phyloP scores from a whole-genome alignment of 1,140 invertebrate genomes.

The Drosophila lowei region DNA sequence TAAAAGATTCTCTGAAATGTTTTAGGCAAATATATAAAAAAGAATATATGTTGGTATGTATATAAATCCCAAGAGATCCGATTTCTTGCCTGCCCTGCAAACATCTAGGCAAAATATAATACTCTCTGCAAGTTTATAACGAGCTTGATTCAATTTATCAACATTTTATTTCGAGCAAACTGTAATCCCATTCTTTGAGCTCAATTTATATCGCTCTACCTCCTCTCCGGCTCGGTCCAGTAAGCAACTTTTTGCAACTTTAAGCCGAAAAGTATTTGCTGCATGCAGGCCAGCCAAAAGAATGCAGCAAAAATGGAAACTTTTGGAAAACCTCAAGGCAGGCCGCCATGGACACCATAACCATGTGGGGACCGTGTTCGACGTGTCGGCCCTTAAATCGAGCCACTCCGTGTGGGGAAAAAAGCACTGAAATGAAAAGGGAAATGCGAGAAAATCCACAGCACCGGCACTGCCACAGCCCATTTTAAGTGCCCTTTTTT shows the following conservation, averaged over 20 bases:
- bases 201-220: too few species aligned
- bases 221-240: too few species aligned
- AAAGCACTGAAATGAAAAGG: slow-evolving; percentile 27
- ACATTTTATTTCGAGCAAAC: too few species aligned
- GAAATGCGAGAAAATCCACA: slow-evolving; percentile 19
- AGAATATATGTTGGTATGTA: too few species aligned
- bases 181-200: too few species aligned
- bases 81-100: too few species aligned
- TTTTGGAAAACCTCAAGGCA: slow-evolving; percentile 14
- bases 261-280: slow-evolving; percentile 10
- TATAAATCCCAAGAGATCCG: too few species aligned
- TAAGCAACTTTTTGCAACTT: background rate
- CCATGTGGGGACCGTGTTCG: background rate
- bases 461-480: background rate
- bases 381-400: slow-evolving; percentile 55
- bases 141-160: too few species aligned
- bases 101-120: too few species aligned
- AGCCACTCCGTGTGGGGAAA: slow-evolving; percentile 20
- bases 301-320: slow-evolving; percentile 12
- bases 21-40: too few species aligned
- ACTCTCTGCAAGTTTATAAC: too few species aligned
- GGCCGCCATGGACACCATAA: slow-evolving; percentile 13
- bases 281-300: background rate
- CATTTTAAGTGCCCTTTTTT: slow-evolving; percentile 7
- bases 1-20: too few species aligned